phyloP scores from a whole-genome alignment of 1,140 invertebrate species.

The Drosophila orosa region DNA sequence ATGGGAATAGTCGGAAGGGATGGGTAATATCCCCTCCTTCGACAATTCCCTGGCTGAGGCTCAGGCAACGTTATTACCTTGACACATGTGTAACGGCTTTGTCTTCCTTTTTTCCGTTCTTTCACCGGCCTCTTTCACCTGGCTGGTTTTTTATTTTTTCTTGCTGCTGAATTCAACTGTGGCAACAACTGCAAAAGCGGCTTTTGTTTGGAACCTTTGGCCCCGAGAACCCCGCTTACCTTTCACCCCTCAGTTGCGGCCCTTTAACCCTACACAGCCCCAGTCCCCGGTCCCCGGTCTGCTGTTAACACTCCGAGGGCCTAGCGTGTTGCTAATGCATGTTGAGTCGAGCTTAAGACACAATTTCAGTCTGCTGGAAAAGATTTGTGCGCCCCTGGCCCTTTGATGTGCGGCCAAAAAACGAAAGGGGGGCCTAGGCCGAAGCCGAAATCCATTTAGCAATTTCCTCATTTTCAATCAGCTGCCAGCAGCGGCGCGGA shows the following conservation, averaged over 20 bases:
- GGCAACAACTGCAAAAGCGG: constrained; percentile 62
- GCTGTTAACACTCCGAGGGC: constrained; percentile 14
- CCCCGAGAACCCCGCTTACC: constrained; percentile 1
- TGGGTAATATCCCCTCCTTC: constrained; percentile 7
- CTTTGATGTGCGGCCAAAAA: constrained; percentile 59
- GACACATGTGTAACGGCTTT: constrained; percentile 81
- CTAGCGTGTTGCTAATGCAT: constrained; percentile 74
- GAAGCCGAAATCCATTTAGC: constrained; percentile 61
- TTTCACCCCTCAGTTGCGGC: neutral
- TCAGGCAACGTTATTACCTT: constrained; percentile 72
- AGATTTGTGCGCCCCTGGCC: constrained; percentile 45
- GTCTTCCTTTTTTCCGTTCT: constrained; percentile 49
- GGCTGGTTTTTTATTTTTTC: constrained; percentile 17
- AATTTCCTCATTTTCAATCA: constrained; percentile 63
- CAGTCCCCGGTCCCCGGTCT: neutral
- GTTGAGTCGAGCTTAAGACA: constrained; percentile 80
- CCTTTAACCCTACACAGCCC: constrained; percentile 8
- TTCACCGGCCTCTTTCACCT: constrained; percentile 6
- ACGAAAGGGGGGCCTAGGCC: constrained; percentile 5
- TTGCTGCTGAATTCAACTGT: constrained; percentile 53
- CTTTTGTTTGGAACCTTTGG: constrained; percentile 50
- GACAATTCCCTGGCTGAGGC: constrained; percentile 31
- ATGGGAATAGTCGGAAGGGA: constrained; percentile 14
- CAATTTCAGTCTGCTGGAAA: constrained; percentile 69
- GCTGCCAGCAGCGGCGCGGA: constrained; percentile 9